Conservation (phyloP, 2,888 invertebrate species). For the Lepas anatifera region DNA sequence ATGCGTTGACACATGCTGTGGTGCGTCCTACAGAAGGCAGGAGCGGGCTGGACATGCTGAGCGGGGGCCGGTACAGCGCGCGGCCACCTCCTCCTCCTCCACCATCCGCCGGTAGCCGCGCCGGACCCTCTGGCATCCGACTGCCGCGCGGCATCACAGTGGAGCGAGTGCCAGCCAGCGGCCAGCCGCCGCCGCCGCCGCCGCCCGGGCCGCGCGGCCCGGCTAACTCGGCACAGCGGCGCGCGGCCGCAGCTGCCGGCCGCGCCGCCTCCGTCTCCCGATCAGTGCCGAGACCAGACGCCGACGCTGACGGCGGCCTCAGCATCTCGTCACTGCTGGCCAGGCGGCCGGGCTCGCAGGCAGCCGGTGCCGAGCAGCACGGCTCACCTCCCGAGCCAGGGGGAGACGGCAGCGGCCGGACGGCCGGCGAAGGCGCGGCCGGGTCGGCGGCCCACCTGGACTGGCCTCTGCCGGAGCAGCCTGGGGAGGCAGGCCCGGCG, state of each 20-base stretch:
- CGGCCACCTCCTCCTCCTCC: not conserved
- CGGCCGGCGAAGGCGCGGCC: not conserved
- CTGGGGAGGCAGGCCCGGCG: not conserved
- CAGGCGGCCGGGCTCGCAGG: not conserved
- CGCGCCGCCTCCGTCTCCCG: not conserved
- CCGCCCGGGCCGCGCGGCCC: not conserved
- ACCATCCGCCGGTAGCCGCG: not conserved
- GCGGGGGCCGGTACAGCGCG: not conserved
- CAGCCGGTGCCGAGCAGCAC: not conserved
- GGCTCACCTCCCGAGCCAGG: not conserved
- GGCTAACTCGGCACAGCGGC: not conserved
- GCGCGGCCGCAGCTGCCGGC: not conserved
- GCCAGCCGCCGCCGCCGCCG: not conserved
- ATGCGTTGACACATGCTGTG: too few relatives aligned
- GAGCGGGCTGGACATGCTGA: not conserved
- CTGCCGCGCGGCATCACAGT: constrained; percentile 12
- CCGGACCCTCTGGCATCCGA: not conserved
- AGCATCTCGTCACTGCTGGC: not conserved
- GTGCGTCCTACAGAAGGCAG: not conserved
- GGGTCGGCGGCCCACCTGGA: not conserved
- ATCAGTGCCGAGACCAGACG: not conserved
- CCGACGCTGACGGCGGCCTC: not conserved
- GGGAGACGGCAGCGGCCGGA: too few relatives aligned
- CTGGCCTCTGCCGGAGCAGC: not conserved
- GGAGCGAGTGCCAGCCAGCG: constrained; percentile 2